Evolutionary conservation across 2,113 vertebrate genomes (phyloP).

Genomic region (Arizona elegans): DNA sequence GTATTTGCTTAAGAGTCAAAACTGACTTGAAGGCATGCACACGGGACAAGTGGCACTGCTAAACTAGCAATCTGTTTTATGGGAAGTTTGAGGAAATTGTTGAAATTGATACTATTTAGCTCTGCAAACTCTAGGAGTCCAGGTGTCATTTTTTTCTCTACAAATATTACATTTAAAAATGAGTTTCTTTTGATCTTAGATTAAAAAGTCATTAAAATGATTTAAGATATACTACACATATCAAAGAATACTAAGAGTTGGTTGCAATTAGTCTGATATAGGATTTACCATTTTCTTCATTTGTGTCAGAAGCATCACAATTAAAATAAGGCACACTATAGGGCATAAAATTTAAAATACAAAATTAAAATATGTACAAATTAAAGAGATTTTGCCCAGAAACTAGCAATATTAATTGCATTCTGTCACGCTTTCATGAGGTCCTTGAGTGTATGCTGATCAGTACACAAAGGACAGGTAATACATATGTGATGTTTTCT

Average conservation of each 20-base stretch:
- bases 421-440: background rate
- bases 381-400: background rate
- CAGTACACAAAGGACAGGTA: too few species aligned
- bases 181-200: background rate
- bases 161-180: background rate
- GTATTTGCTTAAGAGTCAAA: background rate
- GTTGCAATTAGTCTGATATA: background rate
- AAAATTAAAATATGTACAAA: background rate
- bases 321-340: background rate
- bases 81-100: background rate
- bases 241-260: background rate
- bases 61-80: background rate
- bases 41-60: background rate
- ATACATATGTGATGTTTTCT: background rate
- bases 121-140: background rate
- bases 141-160: background rate
- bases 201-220: background rate
- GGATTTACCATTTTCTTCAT: background rate
- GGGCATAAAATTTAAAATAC: background rate
- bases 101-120: background rate
- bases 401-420: background rate
- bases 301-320: background rate
- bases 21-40: background rate
- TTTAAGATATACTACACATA: background rate
- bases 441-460: background rate